Evolutionary conservation across 2,113 vertebrate species (phyloP), one percentile per base, ranked within the genome.

Genomic region (Cranoglanis bouderius): DNA sequence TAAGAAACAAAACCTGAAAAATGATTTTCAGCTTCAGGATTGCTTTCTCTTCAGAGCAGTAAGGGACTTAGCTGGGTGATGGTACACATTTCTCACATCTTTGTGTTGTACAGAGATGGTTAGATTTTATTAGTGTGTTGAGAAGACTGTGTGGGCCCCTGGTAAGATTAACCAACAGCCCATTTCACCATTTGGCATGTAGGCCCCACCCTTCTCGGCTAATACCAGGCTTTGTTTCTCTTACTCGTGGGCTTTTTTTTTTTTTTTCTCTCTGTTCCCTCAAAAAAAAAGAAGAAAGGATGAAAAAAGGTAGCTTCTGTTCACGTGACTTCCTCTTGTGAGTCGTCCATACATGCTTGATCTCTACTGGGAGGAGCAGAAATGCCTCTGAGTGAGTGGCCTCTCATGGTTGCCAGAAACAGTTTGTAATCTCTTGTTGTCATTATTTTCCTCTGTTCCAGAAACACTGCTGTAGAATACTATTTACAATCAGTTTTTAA

Each of bases 141-240:
- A 87, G 91, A 93, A 90, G 91, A 91, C 93, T 86, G 88, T 91
- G 87, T 93, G 91, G 92, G 90, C 91, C 90, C 90, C 91, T 91
- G 75, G 91, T 93, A 92, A 92, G 89, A 91, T 93, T 92, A 93
- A 93, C 91, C 90, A 93, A 86, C 89, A 90, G 86, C 91, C 93
- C 85, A 89, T 94, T 93, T 92, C 89, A 92, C 92, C 90, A 89
- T 94, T 94, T 93, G 93, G 92, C 91, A 92, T 92, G 91, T 89
- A 92, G 89, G 93, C 92, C 92, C 92, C 93, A 93, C 93, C 92
- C 92, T 87, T 92, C 93, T 90, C 89, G 87, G 92, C 91, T 94
- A 91, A 90, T 93, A 94, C 93, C 90, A 82, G 90, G 92, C 93
- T 96, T 96, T 96, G 95, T 96, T 96, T 95, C 90, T 95, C 90